Conservation (phyloP, 2,113 vertebrate genomes). For the Gopherus evgoodei region DNA sequence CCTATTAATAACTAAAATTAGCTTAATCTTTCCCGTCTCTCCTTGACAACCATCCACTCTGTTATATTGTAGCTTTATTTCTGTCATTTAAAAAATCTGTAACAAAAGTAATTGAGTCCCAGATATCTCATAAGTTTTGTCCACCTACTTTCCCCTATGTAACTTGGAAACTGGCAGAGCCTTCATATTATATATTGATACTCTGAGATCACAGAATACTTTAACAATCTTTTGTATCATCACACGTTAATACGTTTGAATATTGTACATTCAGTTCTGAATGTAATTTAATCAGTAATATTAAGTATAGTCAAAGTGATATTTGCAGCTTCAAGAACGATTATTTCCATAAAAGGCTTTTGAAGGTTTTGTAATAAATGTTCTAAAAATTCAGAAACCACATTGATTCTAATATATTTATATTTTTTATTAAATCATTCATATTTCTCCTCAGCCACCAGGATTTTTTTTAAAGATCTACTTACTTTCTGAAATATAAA, state of each 20-base stretch:
- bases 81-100: neutral
- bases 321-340: neutral
- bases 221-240: neutral
- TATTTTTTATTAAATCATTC: neutral
- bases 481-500: neutral
- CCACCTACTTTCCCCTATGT: neutral
- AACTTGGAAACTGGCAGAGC: fast-evolving
- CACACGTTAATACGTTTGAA: neutral
- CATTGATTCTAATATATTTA: neutral
- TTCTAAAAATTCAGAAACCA: fast-evolving
- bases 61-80: neutral
- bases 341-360: neutral
- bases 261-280: neutral
- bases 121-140: neutral
- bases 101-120: neutral
- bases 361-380: neutral
- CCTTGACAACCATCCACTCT: fast-evolving
- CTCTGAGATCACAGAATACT: neutral
- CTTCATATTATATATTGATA: neutral
- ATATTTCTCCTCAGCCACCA: neutral
- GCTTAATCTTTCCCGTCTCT: neutral
- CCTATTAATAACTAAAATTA: neutral
- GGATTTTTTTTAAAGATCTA: neutral
- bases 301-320: neutral
- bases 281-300: fast-evolving